Evolutionary conservation across 2,888 invertebrate species (phyloP).

Genomic region (Alentia gelatinosa): DNA sequence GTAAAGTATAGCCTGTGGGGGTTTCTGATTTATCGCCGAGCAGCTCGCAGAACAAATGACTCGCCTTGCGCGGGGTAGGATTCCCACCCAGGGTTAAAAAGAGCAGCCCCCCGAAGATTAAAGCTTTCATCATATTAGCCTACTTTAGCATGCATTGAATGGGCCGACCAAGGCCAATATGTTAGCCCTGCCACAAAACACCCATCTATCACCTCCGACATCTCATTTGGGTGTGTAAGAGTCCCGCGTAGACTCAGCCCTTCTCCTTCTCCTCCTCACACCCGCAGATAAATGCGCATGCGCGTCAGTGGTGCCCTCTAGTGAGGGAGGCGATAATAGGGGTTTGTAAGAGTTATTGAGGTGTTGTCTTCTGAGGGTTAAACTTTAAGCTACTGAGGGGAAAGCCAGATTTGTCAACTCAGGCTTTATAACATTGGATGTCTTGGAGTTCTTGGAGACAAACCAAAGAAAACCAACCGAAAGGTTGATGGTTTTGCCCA

Average conservation of each 20-base stretch:
- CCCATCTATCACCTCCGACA: background rate
- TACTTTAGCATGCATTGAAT: constrained; percentile 44
- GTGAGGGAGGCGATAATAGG: background rate
- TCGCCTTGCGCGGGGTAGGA: background rate
- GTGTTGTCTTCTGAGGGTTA: background rate
- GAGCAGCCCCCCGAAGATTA: constrained; percentile 10
- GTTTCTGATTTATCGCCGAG: too few species aligned
- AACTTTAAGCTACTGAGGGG: too few species aligned
- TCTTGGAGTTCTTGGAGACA: too few species aligned
- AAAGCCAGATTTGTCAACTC: too few species aligned
- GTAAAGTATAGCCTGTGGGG: background rate
- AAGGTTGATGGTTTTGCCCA: too few species aligned
- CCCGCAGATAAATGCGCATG: background rate
- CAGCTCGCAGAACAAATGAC: background rate
- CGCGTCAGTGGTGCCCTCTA: background rate
- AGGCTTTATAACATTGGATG: too few species aligned
- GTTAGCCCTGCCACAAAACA: constrained; percentile 8
- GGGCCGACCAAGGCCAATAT: background rate
- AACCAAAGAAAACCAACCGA: too few species aligned
- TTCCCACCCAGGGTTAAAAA: background rate
- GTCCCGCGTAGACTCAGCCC: background rate
- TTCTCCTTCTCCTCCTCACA: background rate
- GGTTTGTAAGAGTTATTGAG: background rate
- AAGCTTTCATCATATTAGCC: constrained; percentile 34
- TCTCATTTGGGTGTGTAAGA: background rate